These are phyloP conservation scores for Pristionchus exspectatus DNA, from an alignment of 2,888 invertebrate genomes.

Conservation along the genomic window DNA sequence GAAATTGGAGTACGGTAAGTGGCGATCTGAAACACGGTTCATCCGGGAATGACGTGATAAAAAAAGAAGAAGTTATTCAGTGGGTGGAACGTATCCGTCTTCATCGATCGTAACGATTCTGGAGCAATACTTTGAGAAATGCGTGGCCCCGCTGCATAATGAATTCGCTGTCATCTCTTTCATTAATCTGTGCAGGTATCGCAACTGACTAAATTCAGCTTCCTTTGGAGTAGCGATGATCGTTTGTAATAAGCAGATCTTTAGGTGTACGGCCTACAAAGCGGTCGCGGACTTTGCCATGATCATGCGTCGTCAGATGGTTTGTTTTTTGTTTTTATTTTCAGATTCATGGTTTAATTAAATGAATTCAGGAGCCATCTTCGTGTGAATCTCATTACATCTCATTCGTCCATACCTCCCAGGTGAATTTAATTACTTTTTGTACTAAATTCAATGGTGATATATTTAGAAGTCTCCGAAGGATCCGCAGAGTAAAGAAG, in stretches of 20 bases:
- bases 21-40: not conserved
- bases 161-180: slow-evolving; percentile 64
- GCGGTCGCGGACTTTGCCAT: slow-evolving; percentile 65
- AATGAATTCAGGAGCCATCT: slow-evolving; percentile 31
- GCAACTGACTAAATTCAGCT: too few species aligned
- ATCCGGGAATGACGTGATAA: too few species aligned
- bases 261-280: slow-evolving; percentile 59
- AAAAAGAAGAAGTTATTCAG: not conserved
- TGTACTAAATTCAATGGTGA: not conserved
- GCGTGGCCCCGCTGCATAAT: slow-evolving; percentile 59
- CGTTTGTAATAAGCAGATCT: not conserved
- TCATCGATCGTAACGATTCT: slow-evolving; percentile 57
- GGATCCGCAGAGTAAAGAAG: slow-evolving; percentile 28
- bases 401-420: not conserved
- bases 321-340: slow-evolving; percentile 50
- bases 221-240: too few species aligned
- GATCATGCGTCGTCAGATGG: slow-evolving; percentile 71
- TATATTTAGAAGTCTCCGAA: slow-evolving; percentile 20
- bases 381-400: not conserved
- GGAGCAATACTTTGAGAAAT: slow-evolving; percentile 61
- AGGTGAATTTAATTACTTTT: not conserved
- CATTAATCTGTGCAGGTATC: slow-evolving; percentile 60
- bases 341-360: not conserved
- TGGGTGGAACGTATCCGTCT: slow-evolving; percentile 43
- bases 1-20: slow-evolving; percentile 47